A percentile compares a stretch with the other conserved stretches of the same genome.
These are phyloP conservation scores for Neoitamus cyanurus DNA, from an alignment of 2,888 invertebrate species.

Conservation along the genomic window DNA sequence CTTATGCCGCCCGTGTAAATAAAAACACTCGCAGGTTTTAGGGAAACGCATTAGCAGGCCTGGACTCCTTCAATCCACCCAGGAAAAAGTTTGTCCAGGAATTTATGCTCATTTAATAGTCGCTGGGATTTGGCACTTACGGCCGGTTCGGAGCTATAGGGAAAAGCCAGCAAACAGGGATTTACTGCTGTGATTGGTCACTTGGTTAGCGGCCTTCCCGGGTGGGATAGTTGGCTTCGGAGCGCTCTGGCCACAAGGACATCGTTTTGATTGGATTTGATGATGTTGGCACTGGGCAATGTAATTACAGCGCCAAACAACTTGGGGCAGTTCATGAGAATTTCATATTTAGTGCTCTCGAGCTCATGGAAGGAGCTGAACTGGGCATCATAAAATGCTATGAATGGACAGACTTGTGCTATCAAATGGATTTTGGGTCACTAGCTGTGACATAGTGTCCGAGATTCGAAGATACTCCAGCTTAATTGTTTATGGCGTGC, in stretches of 20 bases:
- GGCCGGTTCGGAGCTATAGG: not conserved
- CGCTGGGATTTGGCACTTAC: slow-evolving; percentile 26
- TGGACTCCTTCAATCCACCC: not conserved
- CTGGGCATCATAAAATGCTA: not conserved
- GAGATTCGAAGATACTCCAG: not conserved
- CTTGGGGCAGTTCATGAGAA: not conserved
- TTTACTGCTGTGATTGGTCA: not conserved
- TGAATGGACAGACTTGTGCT: not conserved
- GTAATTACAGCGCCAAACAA: not conserved
- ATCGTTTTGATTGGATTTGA: slow-evolving; percentile 1
- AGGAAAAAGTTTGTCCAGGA: slow-evolving; percentile 16
- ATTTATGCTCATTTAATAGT: slow-evolving; percentile 31
- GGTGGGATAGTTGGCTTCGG: not conserved
- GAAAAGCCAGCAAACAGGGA: not conserved
- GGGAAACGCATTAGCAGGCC: slow-evolving; percentile 2
- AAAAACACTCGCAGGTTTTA: slow-evolving; percentile 4
- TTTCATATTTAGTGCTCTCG: not conserved
- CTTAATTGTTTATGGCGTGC: not conserved
- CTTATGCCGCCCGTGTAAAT: not conserved
- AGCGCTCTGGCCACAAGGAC: not conserved
- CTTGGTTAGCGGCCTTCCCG: not conserved
- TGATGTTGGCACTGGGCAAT: not conserved
- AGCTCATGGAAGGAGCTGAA: not conserved
- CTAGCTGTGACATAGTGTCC: not conserved
- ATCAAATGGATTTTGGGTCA: not conserved